Evolutionary conservation across 1,140 invertebrate genomes (phyloP), one percentile per base, ranked within the genome.

Genomic region (Asbolus verrucosus): DNA sequence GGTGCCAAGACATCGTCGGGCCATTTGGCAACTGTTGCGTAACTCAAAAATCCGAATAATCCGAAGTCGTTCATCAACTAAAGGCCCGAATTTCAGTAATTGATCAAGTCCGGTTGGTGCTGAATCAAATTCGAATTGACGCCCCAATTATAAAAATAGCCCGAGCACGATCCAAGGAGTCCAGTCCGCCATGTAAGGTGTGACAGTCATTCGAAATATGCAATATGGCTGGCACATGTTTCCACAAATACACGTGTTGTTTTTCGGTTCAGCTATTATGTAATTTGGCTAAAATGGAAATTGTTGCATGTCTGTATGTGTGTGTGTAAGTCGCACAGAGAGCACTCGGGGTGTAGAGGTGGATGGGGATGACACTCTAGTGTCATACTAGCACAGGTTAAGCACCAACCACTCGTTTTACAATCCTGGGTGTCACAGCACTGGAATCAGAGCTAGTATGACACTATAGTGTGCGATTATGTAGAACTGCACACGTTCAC

Each of bases 361-460:
- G 3, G 2, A 16, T 66, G 11, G 27, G 39, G 33, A 36, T 36
- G 46, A 67, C 43, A 59, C 41, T 30, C 18, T 16, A 41, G 50
- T 70, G 71, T 70, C 68, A 73, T 73, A 73, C 71, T 70, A 73
- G 71, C 71, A 69, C 54, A 30, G 54, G 43, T 24, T 65, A 16
- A 11, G 30, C 43, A 67, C 65, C 61, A 14, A 61, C 50, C 65
- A 67, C 65, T 67, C 13, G 43, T 19, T 2, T 30, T 14, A 66
- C 41, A 60, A 27, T 71, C 54, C 60, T 4, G 36, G 6, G 33
- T 19, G 19, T 38, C 3, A 43, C 19, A 13, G 13, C 19, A 46
- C 43, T 18, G 41, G 41, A n/a, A n/a, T n/a, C n/a, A n/a, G n/a
- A 9, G 63, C 69, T 67, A 71, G 69, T 71, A 71, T 71, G 69